Conservation (phyloP, 1,140 invertebrate genomes). For the Colletes gigas region DNA sequence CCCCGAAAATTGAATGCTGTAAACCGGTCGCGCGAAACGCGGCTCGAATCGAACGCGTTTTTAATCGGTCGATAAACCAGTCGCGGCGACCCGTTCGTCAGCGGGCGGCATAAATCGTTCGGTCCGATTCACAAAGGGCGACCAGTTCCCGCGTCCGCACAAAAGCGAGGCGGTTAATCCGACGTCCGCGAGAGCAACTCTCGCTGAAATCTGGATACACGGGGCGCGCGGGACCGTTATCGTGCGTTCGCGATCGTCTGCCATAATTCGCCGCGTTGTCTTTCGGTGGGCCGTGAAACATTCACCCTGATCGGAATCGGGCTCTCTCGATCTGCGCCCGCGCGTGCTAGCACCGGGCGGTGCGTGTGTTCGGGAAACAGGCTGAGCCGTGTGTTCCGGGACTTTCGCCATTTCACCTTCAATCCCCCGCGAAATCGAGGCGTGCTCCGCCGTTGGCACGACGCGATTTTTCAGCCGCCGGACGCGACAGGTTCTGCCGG, state of each 20-base stretch:
- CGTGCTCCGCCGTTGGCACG: slow-evolving; percentile 15
- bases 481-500: slow-evolving; percentile 24
- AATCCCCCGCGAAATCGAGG: slow-evolving; percentile 36
- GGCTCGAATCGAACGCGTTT: no score
- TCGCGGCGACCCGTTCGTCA: background rate
- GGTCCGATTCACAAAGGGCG: slow-evolving; percentile 6
- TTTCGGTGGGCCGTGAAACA: slow-evolving; percentile 29
- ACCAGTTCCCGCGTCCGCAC: background rate
- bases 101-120: background rate
- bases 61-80: no score
- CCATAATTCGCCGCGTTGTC: slow-evolving; percentile 35
- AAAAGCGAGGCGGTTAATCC: background rate
- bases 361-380: background rate
- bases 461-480: slow-evolving; percentile 4
- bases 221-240: slow-evolving; percentile 7
- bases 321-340: no score
- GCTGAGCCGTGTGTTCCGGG: background rate
- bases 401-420: slow-evolving; percentile 60
- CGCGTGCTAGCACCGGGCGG: background rate
- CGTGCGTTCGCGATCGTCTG: slow-evolving; percentile 16
- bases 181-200: background rate
- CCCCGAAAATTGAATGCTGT: no score
- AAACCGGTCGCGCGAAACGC: no score
- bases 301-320: slow-evolving; percentile 2
- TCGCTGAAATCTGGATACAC: slow-evolving; percentile 27